These are phyloP conservation scores for Tylochromis polylepis DNA, from an alignment of 2,113 vertebrate species.

Conservation along the genomic window DNA sequence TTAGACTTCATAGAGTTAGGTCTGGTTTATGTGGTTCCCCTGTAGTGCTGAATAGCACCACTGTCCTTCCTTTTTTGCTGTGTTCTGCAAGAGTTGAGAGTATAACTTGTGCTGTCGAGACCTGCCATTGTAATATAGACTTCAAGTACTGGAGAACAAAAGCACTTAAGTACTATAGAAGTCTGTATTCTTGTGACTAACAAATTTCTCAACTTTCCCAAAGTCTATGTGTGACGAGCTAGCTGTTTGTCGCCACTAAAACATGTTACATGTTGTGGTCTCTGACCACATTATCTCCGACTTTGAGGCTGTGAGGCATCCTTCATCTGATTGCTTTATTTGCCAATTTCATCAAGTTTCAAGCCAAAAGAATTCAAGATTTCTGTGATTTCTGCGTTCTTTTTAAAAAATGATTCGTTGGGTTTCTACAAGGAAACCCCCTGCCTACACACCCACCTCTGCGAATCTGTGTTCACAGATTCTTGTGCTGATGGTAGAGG, in stretches of 20 bases:
- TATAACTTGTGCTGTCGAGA: not conserved
- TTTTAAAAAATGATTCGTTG: not conserved
- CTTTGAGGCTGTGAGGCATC: not conserved
- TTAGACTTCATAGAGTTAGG: not conserved
- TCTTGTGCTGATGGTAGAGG: not conserved
- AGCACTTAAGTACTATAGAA: not conserved
- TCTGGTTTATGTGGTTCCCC: not conserved
- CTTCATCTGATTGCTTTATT: not conserved
- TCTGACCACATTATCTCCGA: not conserved
- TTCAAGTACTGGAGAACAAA: not conserved
- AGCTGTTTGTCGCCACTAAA: not conserved
- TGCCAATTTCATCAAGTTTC: not conserved
- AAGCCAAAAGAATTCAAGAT: not conserved
- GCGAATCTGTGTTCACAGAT: not conserved
- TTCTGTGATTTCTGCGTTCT: not conserved
- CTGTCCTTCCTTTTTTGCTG: not conserved
- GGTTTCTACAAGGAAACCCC: not conserved
- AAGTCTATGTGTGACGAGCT: not conserved
- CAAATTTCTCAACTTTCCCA: not conserved
- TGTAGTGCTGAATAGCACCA: not conserved
- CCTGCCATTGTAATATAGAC: not conserved
- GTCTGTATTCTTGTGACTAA: not conserved
- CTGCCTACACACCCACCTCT: rapidly evolving
- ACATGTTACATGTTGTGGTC: not conserved
- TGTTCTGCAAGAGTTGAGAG: not conserved